Conservation (phyloP, 2,797 vertebrate genomes). For the Galaxias olidus region DNA sequence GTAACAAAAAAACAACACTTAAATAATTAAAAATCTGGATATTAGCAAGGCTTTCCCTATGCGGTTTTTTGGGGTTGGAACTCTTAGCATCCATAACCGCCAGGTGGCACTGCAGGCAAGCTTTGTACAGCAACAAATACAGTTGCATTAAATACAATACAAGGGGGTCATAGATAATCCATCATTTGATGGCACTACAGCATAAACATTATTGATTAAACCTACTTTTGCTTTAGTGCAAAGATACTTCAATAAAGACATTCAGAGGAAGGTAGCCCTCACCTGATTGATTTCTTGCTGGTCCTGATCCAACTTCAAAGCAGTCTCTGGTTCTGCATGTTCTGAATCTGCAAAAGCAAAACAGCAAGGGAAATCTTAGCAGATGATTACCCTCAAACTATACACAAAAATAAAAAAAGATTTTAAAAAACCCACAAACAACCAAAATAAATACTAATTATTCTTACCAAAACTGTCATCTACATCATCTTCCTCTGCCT, state of each 20-base stretch:
- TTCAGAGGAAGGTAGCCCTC: slow-evolving; percentile 31
- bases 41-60: neutral
- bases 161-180: neutral
- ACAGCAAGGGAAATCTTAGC: too few relatives aligned
- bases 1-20: neutral
- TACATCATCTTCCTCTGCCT: slow-evolving; percentile 44
- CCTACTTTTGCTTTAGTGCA: neutral
- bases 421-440: neutral
- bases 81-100: slow-evolving; percentile 32
- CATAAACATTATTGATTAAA: neutral
- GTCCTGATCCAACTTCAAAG: slow-evolving; percentile 12
- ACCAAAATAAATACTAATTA: neutral
- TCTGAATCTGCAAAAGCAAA: slow-evolving; percentile 46
- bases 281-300: slow-evolving; percentile 45
- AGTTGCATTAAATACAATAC: neutral
- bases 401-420: neutral
- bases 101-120: slow-evolving; percentile 33
- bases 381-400: too few relatives aligned
- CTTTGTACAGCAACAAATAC: neutral
- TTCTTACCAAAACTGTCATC: slow-evolving; percentile 50
- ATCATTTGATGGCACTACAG: neutral
- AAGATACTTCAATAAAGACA: neutral
- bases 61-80: neutral
- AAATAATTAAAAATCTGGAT: slow-evolving; percentile 5
- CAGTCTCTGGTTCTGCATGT: slow-evolving; percentile 17